phyloP scores from a whole-genome alignment of 2,113 vertebrate genomes.

The Uropsilus gracilis region DNA sequence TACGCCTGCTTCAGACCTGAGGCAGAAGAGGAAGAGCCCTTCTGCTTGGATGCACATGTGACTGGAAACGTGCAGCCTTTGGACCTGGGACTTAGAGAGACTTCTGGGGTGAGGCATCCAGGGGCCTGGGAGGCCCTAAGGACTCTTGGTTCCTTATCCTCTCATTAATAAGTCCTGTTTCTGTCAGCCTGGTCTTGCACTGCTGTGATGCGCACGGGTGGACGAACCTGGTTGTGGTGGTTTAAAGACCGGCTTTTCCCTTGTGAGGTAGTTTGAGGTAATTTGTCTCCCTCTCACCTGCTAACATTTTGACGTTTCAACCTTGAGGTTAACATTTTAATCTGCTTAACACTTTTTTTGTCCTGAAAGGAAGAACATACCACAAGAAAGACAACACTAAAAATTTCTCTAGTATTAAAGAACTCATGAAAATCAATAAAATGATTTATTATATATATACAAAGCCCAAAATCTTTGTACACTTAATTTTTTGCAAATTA shows the following conservation, averaged over 20 bases:
- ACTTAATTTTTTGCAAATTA: constrained; percentile 94
- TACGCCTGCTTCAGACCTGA: no score
- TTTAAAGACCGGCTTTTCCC: no score
- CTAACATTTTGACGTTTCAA: constrained; percentile 51
- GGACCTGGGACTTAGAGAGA: no score
- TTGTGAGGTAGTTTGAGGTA: no score
- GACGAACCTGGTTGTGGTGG: neutral
- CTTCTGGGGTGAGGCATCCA: no score
- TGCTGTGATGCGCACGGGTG: neutral
- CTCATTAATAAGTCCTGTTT: no score
- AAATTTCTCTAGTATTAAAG: constrained; percentile 76
- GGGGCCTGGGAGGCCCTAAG: no score
- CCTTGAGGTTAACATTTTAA: constrained; percentile 40
- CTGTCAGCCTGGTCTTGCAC: neutral
- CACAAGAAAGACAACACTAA: constrained; percentile 49
- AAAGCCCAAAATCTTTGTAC: constrained; percentile 93
- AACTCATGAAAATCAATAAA: constrained; percentile 91
- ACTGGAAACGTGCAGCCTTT: no score
- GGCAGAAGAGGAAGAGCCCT: no score
- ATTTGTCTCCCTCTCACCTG: no score
- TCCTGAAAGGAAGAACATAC: constrained; percentile 26
- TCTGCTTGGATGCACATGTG: no score
- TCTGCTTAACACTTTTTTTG: neutral
- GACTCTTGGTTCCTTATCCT: no score
- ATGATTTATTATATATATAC: constrained; percentile 92